Evolutionary conservation across 1,140 invertebrate species (phyloP), one percentile per base, ranked within the genome.

Genomic region (Vollenhovia emeryi): DNA sequence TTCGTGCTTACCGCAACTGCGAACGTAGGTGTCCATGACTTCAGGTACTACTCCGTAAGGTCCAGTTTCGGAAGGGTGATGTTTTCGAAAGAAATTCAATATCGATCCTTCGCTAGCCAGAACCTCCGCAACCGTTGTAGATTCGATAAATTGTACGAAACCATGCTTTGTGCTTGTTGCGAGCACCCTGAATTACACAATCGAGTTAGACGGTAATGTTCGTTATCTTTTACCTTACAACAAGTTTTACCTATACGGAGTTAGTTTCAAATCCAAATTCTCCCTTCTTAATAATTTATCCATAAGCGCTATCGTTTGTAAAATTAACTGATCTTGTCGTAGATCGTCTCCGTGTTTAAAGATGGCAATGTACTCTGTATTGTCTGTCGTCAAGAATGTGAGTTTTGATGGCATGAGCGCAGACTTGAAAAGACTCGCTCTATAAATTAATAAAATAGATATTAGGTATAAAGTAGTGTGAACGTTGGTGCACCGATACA

Each of bases 321-420:
- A 94, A 86, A 99, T 98, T 0, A 99, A 96, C 94, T 99, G 99
- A 95, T 99, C 99, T 95, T 99, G 99, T 33, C 99, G 94, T n/a
- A 99, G 94, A 95, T 99, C 99, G 95, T 99, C 99, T 0, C 99
- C 99, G 92, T 99, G 97, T 95, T 99, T 99, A 94, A 99, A 99
- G 87, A 99, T 99, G 0, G 98, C 98, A 18, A 98, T 97, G 95
- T 99, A 99, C 93, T 99, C 98, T n/a, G 95, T 95, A 45, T 97
- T 97, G 68, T 97, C 96, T 0, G 96, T 96, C 0, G 98, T 99
- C 21, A 97, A 95, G 94, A 99, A 99, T 3, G 98, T 98, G 27
- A 99, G 95, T 93, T 98, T 97, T 50, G 98, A 98, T n/a, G 99
- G 99, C 98, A 99, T 99, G 57, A 99, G 95, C 4, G 98, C 98